Evolutionary conservation across 2,797 vertebrate species (phyloP), one percentile per base, ranked within the genome.

Genomic region (Pogoniulus pusillus): DNA sequence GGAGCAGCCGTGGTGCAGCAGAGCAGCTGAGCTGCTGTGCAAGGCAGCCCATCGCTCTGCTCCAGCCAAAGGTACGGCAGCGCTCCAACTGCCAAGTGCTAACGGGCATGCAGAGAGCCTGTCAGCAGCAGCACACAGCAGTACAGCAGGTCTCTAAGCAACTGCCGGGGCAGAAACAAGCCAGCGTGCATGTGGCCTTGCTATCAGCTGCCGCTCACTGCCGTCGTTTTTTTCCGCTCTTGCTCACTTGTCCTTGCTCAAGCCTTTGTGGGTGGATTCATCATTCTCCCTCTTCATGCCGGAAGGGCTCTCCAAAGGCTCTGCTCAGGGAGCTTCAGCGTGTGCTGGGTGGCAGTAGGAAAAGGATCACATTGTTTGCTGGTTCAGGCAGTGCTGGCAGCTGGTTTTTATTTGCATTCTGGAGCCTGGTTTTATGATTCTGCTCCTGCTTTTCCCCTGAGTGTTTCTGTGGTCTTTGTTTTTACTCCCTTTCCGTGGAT

Each of bases 311-410:
- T 75, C 39, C 0, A 1, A 55, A 57, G 80, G 71, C 53, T 17
- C 62, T 1, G 14, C 0, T 0, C 2, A 3, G 23, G 3, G 9
- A 69, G 71, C 66, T 54, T 39, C 66, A 16, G 45, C 1, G 0
- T 15, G 12, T 43, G 29, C 41, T 47, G 60, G 39, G 45, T 66
- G 80, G 54, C 80, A 60, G 47, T 1, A 62, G 87, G 75, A 55
- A 43, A 88, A 72, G 72, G 51, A n/a, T 37, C 6, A 1, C 3
- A 5, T 19, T 55, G 23, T 63, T 75, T 82, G 75, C 75, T 74
- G 58, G 30, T 72, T 74, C 41, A 0, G 30, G 3, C 16, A 4
- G 45, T 5, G 58, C 63, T 55, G 62, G 34, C 77, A 41, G 69
- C 53, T 76, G 49, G 35, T 22, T 41, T 70, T 83, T 57, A 49